A percentile compares a stretch with the other conserved stretches of the same genome.
Evolutionary conservation across 1,140 invertebrate species (phyloP).

Genomic region (Pygmarrhopalites habei): DNA sequence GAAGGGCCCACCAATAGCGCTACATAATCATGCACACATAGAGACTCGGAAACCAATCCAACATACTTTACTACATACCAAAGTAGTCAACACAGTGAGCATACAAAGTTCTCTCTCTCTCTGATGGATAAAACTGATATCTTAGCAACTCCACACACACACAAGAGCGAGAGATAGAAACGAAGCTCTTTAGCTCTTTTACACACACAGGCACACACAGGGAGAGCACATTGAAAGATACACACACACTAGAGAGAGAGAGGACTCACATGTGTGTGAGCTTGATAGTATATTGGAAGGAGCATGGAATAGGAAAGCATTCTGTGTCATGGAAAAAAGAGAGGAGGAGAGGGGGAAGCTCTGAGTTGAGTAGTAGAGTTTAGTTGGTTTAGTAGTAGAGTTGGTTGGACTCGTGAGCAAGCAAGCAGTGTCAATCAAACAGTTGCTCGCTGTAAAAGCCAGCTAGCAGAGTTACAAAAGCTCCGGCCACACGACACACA

Average conservation of each 20-base stretch:
- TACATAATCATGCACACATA: no score
- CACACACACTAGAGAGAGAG: no score
- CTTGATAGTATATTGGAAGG: background rate
- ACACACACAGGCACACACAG: background rate
- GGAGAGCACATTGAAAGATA: background rate
- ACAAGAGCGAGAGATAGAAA: no score
- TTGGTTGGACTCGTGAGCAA: slow-evolving; percentile 22
- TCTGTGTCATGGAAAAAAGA: background rate
- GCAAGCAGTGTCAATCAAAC: slow-evolving; percentile 38
- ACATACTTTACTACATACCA: no score
- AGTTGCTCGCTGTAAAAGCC: slow-evolving; percentile 32
- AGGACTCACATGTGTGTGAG: background rate
- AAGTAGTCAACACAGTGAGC: slow-evolving; percentile 1
- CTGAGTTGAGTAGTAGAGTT: slow-evolving; percentile 19
- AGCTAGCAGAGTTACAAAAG: slow-evolving; percentile 13
- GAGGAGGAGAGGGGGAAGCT: background rate
- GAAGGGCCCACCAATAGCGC: background rate
- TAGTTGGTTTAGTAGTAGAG: slow-evolving; percentile 10
- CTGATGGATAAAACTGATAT: slow-evolving; percentile 14
- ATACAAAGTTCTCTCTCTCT: slow-evolving; percentile 12
- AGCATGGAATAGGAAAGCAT: background rate
- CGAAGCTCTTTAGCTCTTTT: no score
- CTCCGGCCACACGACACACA: slow-evolving; percentile 12
- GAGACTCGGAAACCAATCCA: slow-evolving; percentile 5
- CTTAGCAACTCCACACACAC: slow-evolving; percentile 5